phyloP scores from a whole-genome alignment of 2,113 vertebrate genomes.

The Aleadryas rufinucha region DNA sequence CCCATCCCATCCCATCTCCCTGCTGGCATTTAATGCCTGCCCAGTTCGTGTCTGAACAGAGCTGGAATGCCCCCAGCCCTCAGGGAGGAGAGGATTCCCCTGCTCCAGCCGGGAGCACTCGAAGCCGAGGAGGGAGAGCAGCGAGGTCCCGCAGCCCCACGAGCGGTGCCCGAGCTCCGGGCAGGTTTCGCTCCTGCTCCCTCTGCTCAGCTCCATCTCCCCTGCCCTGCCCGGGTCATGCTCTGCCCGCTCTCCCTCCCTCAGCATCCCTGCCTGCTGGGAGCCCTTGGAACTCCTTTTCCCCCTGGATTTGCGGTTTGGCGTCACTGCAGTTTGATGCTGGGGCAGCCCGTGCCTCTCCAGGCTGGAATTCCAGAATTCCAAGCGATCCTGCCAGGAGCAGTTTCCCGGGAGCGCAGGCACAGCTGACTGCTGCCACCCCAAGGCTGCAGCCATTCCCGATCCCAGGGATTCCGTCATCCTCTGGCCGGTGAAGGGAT shows the following conservation, averaged over 20 bases:
- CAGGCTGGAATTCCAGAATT: background rate
- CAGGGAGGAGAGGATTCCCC: background rate
- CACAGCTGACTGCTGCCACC: conserved; percentile 50
- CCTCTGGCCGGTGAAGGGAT: background rate
- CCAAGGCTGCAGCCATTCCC: background rate
- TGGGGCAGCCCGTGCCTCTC: background rate
- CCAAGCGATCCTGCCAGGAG: background rate
- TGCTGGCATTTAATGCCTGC: background rate
- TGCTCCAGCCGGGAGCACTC: background rate
- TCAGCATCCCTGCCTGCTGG: background rate
- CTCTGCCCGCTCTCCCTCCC: background rate
- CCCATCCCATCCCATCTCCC: background rate
- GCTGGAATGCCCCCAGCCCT: background rate
- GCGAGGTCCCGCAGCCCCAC: background rate
- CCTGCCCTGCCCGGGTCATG: background rate
- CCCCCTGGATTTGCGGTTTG: background rate
- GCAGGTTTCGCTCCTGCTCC: background rate
- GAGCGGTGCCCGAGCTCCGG: background rate
- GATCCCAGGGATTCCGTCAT: background rate
- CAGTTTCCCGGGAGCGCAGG: background rate
- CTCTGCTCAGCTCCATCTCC: background rate
- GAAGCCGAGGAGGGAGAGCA: background rate
- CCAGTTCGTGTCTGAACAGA: background rate
- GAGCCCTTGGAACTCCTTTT: background rate
- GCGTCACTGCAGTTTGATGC: fast-evolving